phyloP scores from a whole-genome alignment of 2,113 vertebrate species.

The Pseudopodoces humilis region DNA sequence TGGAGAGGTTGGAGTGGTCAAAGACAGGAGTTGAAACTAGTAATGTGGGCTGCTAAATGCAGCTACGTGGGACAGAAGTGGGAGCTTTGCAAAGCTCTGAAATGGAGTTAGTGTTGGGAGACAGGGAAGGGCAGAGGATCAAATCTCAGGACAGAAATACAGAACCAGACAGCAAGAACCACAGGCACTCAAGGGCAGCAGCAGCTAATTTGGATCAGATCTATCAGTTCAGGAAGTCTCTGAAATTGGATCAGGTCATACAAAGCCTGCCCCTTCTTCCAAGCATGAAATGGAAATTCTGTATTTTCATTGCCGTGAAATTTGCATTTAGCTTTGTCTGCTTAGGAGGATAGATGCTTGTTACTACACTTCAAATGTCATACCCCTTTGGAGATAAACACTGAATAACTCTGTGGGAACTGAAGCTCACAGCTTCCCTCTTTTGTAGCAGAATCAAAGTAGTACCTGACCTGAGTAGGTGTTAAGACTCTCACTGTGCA shows the following conservation, averaged over 20 bases:
- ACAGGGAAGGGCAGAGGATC: neutral
- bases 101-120: neutral
- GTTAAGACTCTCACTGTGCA: neutral
- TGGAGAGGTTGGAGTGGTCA: neutral
- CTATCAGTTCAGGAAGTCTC: constrained; percentile 21
- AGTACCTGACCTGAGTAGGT: neutral
- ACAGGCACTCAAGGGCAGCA: neutral
- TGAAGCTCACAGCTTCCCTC: neutral
- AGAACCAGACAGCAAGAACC: neutral
- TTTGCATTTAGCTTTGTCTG: constrained; percentile 31
- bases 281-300: constrained; percentile 52
- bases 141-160: neutral
- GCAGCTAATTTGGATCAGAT: neutral
- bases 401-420: neutral
- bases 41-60: neutral
- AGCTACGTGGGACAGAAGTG: accelerated
- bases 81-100: neutral
- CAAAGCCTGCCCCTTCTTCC: neutral
- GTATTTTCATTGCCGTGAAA: constrained; percentile 40
- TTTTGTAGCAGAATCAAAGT: constrained; percentile 38
- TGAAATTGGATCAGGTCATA: constrained; percentile 29
- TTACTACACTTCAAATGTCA: neutral
- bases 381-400: constrained; percentile 15
- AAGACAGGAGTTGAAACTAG: neutral
- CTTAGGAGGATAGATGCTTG: neutral